Conservation (phyloP, 92 coral and sea anemone genomes). For the Heliopora coerulea region DNA sequence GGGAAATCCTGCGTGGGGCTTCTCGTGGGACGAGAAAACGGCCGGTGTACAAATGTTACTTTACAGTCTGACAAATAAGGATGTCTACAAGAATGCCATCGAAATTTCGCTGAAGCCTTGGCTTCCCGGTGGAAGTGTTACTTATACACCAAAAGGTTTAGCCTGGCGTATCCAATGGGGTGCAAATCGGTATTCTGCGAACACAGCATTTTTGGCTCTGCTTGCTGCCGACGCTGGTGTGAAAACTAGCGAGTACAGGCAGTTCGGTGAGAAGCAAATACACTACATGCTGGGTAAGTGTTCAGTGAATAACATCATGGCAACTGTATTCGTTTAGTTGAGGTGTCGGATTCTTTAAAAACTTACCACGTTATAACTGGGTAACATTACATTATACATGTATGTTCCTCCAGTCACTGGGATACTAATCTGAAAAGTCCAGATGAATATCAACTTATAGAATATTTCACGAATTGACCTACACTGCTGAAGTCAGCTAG, state of each 20-base stretch:
- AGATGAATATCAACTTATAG: no score
- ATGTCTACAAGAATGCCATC: constrained; percentile 49
- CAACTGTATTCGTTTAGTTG: no score
- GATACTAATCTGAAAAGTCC: no score
- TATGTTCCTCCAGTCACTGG: no score
- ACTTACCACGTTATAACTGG: no score
- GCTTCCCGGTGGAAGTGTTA: constrained; percentile 68
- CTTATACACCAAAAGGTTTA: constrained; percentile 80
- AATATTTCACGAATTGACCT: no score
- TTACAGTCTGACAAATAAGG: constrained; percentile 58
- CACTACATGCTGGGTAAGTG: constrained; percentile 46
- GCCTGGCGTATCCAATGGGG: constrained; percentile 92
- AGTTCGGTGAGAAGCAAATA: constrained; percentile 72
- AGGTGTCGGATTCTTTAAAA: no score
- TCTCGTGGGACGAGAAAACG: constrained; percentile 80
- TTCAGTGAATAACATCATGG: background rate
- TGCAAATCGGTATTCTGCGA: constrained; percentile 83
- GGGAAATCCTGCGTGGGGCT: constrained; percentile 57
- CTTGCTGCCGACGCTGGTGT: constrained; percentile 78
- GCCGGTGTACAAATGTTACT: constrained; percentile 74
- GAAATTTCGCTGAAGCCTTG: constrained; percentile 59
- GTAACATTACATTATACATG: no score
- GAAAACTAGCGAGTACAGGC: constrained; percentile 51
- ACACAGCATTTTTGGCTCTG: constrained; percentile 83
- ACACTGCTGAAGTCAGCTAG: no score